These are phyloP conservation scores for Stenoptilia bipunctidactyla DNA, from an alignment of 2,888 invertebrate species.

Conservation along the genomic window DNA sequence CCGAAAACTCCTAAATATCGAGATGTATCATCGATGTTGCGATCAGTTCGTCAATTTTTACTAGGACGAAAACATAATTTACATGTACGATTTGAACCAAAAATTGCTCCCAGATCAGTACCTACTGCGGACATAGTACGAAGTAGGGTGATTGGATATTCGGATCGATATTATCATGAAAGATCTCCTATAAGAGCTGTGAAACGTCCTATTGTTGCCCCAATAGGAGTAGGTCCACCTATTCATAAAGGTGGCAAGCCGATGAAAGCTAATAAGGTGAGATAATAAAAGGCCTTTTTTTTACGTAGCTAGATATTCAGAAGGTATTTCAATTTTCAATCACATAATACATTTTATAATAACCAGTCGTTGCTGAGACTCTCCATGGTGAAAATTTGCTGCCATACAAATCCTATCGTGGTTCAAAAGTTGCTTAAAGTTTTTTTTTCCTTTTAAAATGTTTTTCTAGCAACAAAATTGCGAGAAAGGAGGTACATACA, in stretches of 20 bases:
- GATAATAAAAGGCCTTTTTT: neutral
- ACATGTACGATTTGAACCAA: slow-evolving; percentile 37
- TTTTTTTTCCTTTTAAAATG: too few species aligned
- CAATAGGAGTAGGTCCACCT: slow-evolving; percentile 35
- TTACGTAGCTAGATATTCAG: too few species aligned
- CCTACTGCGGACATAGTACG: slow-evolving; percentile 43
- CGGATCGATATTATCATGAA: slow-evolving; percentile 33
- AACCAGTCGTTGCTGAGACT: too few species aligned
- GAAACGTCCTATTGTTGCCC: slow-evolving; percentile 46
- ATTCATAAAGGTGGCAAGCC: neutral
- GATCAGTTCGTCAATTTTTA: slow-evolving; percentile 34
- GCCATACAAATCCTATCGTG: too few species aligned
- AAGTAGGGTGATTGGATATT: slow-evolving; percentile 36
- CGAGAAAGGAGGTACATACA: too few species aligned
- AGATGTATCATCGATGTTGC: slow-evolving; percentile 35
- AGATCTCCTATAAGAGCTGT: slow-evolving; percentile 35
- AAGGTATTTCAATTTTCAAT: too few species aligned
- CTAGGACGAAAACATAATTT: slow-evolving; percentile 37
- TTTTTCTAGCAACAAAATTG: too few species aligned
- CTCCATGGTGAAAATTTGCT: too few species aligned
- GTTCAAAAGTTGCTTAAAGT: too few species aligned
- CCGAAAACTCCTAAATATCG: too few species aligned
- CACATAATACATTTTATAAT: too few species aligned
- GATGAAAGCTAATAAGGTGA: neutral
- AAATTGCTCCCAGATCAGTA: slow-evolving; percentile 35